Evolutionary conservation across 1,140 invertebrate species (phyloP), one percentile per base, ranked within the genome.

Genomic region (Bombus difficillimus): DNA sequence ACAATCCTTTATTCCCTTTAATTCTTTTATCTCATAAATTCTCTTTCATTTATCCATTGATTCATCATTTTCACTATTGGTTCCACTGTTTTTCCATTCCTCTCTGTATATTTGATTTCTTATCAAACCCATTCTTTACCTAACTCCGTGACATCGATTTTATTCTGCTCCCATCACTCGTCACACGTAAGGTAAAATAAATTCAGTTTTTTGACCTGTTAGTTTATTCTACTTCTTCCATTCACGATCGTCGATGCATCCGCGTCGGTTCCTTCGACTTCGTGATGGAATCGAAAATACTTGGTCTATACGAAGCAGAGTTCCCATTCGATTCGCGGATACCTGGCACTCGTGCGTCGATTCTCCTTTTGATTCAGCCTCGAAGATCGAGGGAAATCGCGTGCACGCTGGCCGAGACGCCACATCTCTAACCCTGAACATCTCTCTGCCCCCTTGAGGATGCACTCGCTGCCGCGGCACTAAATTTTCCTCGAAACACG

Each of bases 151-250:
- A 59, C 64, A 32, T 34, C 66, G 66, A 71, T 77, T 69, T 77
- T 69, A 10, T 75, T 28, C 81, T 0, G 13, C 10, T 47, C 9
- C 41, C 57, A 28, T 0, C 32, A 28, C 37, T 13, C 15, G n/a
- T 22, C 9, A 37, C 28, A n/a, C 3, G 28, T 53, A 53, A 12
- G 28, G 59, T n/a, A 62, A 62, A 62, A 62, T 71, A 81, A 75
- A 39, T 34, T n/a, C 3, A 4, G 47, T 59, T 83, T 83, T 78
- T 83, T 39, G 37, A 37, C 64, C 62, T 78, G 74, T 59, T 75
- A 71, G 82, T 78, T 78, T 57, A 75, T 64, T 78, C 82, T 64
- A 78, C 64, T 83, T 83, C 77, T 59, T 66, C 34, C 59, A 74
- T 47, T 41, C 28, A 39, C 41, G 72, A 18, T 57, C 32, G 57